These are phyloP conservation scores for Agrotis ipsilon DNA, from an alignment of 2,888 invertebrate genomes.

Conservation along the genomic window DNA sequence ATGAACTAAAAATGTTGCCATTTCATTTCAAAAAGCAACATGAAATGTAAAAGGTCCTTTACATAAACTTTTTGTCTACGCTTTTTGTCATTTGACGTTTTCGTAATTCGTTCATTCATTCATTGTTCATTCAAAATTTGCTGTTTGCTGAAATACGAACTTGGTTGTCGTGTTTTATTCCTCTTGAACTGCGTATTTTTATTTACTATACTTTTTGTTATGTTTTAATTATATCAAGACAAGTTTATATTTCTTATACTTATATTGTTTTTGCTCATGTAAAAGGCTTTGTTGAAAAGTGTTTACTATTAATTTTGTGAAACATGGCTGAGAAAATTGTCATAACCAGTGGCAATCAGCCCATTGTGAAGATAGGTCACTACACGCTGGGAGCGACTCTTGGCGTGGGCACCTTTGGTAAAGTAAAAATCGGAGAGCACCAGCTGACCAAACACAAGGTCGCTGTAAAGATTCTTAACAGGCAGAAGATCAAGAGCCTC, in stretches of 20 bases:
- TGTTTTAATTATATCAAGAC: constrained; percentile 22
- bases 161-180: constrained; percentile 37
- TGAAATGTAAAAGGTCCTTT: constrained; percentile 13
- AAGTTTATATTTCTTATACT: constrained; percentile 32
- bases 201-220: constrained; percentile 47
- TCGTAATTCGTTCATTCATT: constrained; percentile 16
- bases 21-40: not conserved
- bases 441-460: constrained; percentile 99
- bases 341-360: constrained; percentile 90
- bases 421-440: constrained; percentile 99
- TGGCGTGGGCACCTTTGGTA: constrained; percentile 99
- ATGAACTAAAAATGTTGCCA: constrained; percentile 44
- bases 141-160: constrained; percentile 44
- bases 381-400: constrained; percentile 97
- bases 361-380: constrained; percentile 98
- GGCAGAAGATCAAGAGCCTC: constrained; percentile 99
- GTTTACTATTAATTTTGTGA: constrained; percentile 43
- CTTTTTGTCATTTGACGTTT: constrained; percentile 27
- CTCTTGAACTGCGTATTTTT: constrained; percentile 53
- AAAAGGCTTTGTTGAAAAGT: constrained; percentile 48
- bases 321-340: constrained; percentile 85
- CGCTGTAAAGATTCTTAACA: constrained; percentile 99
- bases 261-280: constrained; percentile 56
- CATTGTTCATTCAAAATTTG: constrained; percentile 35
- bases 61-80: not conserved